Conservation (phyloP, 2,797 vertebrate genomes). For the Siniperca obscura region DNA sequence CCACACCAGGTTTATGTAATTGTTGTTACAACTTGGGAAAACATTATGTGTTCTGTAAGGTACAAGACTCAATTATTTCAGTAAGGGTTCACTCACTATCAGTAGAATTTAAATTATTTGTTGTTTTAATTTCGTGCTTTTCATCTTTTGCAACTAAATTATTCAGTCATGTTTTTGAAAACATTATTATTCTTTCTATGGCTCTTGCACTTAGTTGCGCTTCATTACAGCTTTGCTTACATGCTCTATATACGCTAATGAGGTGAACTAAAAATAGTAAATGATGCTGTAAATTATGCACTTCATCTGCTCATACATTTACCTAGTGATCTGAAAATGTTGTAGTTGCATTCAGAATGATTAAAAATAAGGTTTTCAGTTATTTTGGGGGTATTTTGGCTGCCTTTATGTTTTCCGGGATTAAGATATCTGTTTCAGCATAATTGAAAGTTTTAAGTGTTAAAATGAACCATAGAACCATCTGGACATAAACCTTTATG, state of each 20-base stretch:
- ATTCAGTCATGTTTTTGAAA: constrained; percentile 17
- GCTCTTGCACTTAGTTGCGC: constrained; percentile 46
- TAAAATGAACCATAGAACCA: constrained; percentile 8
- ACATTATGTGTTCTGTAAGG: not conserved
- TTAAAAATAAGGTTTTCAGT: constrained; percentile 3
- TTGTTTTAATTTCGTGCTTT: constrained; percentile 19
- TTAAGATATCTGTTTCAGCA: not conserved
- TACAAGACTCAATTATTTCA: not conserved
- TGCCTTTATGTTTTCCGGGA: not conserved
- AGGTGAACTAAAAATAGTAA: constrained; percentile 59
- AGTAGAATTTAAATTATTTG: not conserved
- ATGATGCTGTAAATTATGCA: constrained; percentile 44
- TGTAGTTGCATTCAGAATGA: constrained; percentile 11
- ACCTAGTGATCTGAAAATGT: constrained; percentile 21
- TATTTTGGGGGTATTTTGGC: not conserved
- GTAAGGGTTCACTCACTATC: not conserved
- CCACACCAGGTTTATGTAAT: not conserved
- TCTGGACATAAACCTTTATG: constrained; percentile 1
- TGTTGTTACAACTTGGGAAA: not conserved
- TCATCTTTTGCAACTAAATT: constrained; percentile 1
- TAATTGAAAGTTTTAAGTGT: not conserved
- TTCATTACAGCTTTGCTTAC: constrained; percentile 54
- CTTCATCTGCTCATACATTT: constrained; percentile 33
- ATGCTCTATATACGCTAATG: constrained; percentile 62
- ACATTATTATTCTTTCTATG: not conserved